These are phyloP conservation scores for Sanderia malayensis DNA, from an alignment of 30 jellyfish, hydroid and myxozoan genomes.

Conservation along the genomic window DNA sequence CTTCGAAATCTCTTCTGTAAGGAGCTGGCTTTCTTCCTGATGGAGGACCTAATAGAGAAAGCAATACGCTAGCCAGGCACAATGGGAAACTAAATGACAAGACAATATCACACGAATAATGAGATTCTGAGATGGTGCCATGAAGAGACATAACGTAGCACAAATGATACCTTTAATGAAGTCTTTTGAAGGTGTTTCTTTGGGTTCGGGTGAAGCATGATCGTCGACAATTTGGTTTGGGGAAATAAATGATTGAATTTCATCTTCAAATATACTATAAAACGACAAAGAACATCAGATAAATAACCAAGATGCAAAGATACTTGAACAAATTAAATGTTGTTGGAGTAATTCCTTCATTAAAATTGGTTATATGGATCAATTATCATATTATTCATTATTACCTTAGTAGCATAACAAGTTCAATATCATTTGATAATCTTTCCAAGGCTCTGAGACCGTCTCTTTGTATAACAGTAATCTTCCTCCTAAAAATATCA, in stretches of 20 bases:
- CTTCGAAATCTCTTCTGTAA: constrained; percentile 94
- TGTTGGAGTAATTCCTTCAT: too few relatives aligned
- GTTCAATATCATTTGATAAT: constrained; percentile 80
- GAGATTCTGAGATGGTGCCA: too few relatives aligned
- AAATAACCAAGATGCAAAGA: not conserved
- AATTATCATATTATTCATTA: too few relatives aligned
- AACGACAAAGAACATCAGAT: not conserved
- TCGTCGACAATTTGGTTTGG: constrained; percentile 14
- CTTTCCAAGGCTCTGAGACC: constrained; percentile 81
- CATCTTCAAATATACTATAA: constrained; percentile 91
- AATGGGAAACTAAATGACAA: too few relatives aligned
- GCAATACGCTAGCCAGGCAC: too few relatives aligned
- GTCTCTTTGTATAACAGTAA: constrained; percentile 84
- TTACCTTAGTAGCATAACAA: constrained; percentile 89
- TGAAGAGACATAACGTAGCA: too few relatives aligned
- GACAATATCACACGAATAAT: too few relatives aligned
- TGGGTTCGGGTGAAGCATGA: constrained; percentile 34
- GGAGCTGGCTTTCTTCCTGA: constrained; percentile 86
- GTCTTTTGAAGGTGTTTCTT: constrained; percentile 36
- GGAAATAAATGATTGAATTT: constrained; percentile 74
- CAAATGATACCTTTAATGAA: constrained; percentile 1
- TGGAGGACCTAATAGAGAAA: constrained; percentile 29
- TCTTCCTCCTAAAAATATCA: constrained; percentile 76
- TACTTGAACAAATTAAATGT: too few relatives aligned
- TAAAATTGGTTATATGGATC: too few relatives aligned